These are phyloP conservation scores for Takifugu rubripes DNA, from an alignment of 2,797 vertebrate genomes.

Conservation along the genomic window DNA sequence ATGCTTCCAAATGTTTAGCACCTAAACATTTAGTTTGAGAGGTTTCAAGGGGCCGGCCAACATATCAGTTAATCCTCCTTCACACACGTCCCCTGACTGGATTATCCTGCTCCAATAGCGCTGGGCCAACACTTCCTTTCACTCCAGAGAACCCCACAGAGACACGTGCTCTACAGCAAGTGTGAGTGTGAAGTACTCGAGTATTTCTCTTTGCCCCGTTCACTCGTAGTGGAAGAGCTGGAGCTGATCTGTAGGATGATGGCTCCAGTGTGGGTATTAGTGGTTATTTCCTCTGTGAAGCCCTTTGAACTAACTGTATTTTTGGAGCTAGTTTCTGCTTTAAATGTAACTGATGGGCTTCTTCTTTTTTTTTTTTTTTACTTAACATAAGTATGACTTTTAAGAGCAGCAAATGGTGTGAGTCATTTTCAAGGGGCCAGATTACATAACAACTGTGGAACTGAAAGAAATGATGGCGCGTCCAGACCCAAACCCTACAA, in stretches of 20 bases:
- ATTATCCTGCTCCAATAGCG: constrained; percentile 46
- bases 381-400: too few species aligned
- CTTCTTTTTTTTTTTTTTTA: background rate
- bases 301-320: background rate
- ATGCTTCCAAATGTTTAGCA: constrained; percentile 15
- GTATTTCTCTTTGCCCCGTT: background rate
- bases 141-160: constrained; percentile 11
- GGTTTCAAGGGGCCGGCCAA: constrained; percentile 37
- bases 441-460: constrained; percentile 1
- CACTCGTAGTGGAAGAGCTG: too few species aligned
- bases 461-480: background rate
- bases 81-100: constrained; percentile 29
- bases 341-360: background rate
- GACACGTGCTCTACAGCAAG: background rate
- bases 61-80: constrained; percentile 39
- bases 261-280: background rate
- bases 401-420: too few species aligned
- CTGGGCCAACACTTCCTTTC: constrained; percentile 22
- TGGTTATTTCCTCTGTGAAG: background rate
- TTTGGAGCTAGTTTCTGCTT: background rate
- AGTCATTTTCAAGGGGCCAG: background rate
- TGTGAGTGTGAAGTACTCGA: background rate
- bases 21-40: constrained; percentile 30
- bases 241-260: too few species aligned
- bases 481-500: constrained; percentile 1